Evolutionary conservation across 2,113 vertebrate genomes (phyloP), one percentile per base, ranked within the genome.

Genomic region (Malurus elegans): DNA sequence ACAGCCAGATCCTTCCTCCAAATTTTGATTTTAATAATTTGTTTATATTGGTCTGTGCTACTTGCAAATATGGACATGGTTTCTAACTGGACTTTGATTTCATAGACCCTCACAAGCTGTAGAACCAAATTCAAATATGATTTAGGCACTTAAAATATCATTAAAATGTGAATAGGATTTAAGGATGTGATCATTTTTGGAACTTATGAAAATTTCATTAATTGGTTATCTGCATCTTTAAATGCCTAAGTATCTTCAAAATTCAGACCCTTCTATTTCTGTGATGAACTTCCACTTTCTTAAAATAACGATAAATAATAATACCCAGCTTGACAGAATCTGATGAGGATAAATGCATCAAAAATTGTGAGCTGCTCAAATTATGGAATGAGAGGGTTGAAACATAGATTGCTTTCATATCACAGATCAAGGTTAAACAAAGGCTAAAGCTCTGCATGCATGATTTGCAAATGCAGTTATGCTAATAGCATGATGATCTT

Each of bases 341-440:
- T 91, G 71, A 69, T 90, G 84, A 82, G 71, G 42, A 90, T 91
- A 92, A 97, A 88, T 76, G 23, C 18, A 47, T 94, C 60, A 88
- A 88, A 95, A 85, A 86, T 21, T 31, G 51, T 76, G 53, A 92
- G 66, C 69, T 75, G 65, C 42, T 81, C 56, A 91, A 93, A 91
- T 84, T 18, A 36, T 32, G 34, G 61, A 88, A 79, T 47, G 70
- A 95, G 84, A 89, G 24, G 17, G 40, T 51, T 81, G 53, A 82
- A 81, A 47, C 62, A 36, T 4, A 92, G 88, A 82, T 82, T 82
- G 58, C 81, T 95, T 93, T 90, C 87, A 47, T 87, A 93, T 73
- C 78, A 62, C 74, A 95, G 79, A 96, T 96, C 96, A 96, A 95
- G 94, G 95, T 97, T 97, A 97, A 95, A 96, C 94, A 94, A 95